Evolutionary conservation across 2,888 invertebrate species (phyloP).

Genomic region (Spatulosminthurus flaviceps): DNA sequence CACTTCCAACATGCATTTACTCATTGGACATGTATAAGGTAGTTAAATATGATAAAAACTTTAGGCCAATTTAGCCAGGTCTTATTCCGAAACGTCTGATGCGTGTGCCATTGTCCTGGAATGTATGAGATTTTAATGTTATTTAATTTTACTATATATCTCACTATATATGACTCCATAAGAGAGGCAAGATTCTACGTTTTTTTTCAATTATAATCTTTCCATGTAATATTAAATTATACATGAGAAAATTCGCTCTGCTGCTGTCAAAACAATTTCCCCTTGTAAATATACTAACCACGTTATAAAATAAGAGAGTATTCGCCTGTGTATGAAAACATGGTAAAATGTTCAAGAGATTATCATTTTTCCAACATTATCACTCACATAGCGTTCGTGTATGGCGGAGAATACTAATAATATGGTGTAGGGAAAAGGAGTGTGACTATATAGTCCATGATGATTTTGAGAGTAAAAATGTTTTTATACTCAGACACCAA

Average conservation of each 20-base stretch:
- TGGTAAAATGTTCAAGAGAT: too few species aligned
- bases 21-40: constrained; percentile 23
- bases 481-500: too few species aligned
- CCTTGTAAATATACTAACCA: constrained; percentile 10
- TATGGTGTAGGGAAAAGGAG: background rate
- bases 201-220: too few species aligned
- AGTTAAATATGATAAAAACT: constrained; percentile 33
- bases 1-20: constrained; percentile 39
- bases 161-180: background rate
- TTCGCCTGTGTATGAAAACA: too few species aligned
- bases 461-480: background rate
- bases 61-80: constrained; percentile 11
- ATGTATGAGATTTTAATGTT: constrained; percentile 32
- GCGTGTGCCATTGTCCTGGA: constrained; percentile 44
- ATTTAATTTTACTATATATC: constrained; percentile 2
- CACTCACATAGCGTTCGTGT: background rate
- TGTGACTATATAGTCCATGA: background rate
- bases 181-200: too few species aligned
- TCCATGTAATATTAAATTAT: background rate
- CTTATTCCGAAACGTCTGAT: constrained; percentile 11
- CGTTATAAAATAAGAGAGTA: too few species aligned
- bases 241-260: background rate
- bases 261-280: background rate
- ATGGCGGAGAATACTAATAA: constrained; percentile 11
- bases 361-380: too few species aligned